phyloP scores from a whole-genome alignment of 2,797 vertebrate species.

The Paratrypauchen microcephalus region DNA sequence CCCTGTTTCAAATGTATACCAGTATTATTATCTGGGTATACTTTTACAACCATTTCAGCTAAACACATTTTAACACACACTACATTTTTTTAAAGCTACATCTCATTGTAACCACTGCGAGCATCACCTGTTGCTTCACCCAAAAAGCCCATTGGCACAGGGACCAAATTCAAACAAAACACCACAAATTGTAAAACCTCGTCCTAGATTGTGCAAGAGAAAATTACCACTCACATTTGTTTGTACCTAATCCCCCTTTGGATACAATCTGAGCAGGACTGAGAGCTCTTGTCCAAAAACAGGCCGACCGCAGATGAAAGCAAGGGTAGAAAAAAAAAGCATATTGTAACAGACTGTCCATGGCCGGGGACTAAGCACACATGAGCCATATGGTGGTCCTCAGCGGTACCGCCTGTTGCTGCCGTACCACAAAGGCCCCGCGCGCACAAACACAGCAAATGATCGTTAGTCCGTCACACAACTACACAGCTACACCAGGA shows the following conservation, averaged over 20 bases:
- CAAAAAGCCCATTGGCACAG: background rate
- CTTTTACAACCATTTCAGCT: too few relatives aligned
- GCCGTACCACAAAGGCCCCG: slow-evolving; percentile 88
- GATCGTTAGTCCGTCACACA: slow-evolving; percentile 79
- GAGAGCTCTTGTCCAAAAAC: slow-evolving; percentile 34
- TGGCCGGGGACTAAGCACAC: slow-evolving; percentile 87
- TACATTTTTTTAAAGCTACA: background rate
- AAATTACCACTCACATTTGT: slow-evolving; percentile 35
- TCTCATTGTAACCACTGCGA: slow-evolving; percentile 2
- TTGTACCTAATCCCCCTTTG: slow-evolving; percentile 39
- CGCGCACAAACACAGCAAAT: slow-evolving; percentile 74
- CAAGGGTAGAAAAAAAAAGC: slow-evolving; percentile 42
- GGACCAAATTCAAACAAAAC: background rate
- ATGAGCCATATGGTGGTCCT: slow-evolving; percentile 94
- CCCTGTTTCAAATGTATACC: too few relatives aligned
- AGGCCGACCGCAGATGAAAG: slow-evolving; percentile 59
- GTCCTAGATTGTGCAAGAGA: slow-evolving; percentile 30
- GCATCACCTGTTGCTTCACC: slow-evolving; percentile 64
- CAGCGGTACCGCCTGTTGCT: slow-evolving; percentile 91
- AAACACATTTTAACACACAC: background rate
- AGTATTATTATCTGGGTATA: too few relatives aligned
- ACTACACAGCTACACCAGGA: slow-evolving; percentile 65
- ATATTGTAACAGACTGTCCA: slow-evolving; percentile 87
- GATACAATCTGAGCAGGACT: slow-evolving; percentile 52
- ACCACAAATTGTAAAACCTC: slow-evolving; percentile 11